These are phyloP conservation scores for Nasonia giraulti DNA, from an alignment of 1,140 invertebrate species.

Conservation along the genomic window DNA sequence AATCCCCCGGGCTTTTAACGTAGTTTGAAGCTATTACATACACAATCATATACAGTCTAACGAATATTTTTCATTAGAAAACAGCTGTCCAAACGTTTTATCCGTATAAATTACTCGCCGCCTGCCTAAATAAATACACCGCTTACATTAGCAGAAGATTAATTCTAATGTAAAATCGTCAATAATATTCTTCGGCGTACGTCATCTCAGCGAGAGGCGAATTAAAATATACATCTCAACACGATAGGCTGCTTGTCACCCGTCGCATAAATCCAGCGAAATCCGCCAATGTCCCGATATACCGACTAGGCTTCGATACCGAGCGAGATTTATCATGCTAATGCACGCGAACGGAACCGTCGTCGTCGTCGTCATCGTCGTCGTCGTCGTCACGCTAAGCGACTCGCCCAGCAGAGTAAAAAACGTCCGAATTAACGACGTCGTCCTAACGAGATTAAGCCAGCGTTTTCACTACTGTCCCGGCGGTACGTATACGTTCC, in stretches of 20 bases:
- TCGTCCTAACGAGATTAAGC: constrained; percentile 25
- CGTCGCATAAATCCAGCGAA: not conserved
- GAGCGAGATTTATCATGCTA: constrained; percentile 4
- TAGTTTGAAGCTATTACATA: too few relatives aligned
- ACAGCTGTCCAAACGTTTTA: too few relatives aligned
- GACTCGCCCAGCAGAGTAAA: constrained; percentile 5
- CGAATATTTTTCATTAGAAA: too few relatives aligned
- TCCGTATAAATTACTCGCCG: too few relatives aligned
- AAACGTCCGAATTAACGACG: not conserved
- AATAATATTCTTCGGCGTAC: too few relatives aligned
- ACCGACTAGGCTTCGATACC: not conserved
- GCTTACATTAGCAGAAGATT: too few relatives aligned
- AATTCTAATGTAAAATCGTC: too few relatives aligned
- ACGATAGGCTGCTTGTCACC: not conserved
- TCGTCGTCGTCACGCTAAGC: not conserved
- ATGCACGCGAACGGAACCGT: not conserved
- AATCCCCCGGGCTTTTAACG: too few relatives aligned
- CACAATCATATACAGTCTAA: too few relatives aligned
- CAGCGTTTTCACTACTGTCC: not conserved
- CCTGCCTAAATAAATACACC: too few relatives aligned
- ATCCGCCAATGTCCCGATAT: not conserved
- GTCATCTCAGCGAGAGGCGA: not conserved
- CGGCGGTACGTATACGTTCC: not conserved
- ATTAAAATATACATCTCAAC: not conserved
- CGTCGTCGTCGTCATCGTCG: not conserved